A percentile compares a stretch with the other conserved stretches of the same genome.
Conservation (phyloP, 2,797 vertebrate species). For the Halcyon leucocephala region DNA sequence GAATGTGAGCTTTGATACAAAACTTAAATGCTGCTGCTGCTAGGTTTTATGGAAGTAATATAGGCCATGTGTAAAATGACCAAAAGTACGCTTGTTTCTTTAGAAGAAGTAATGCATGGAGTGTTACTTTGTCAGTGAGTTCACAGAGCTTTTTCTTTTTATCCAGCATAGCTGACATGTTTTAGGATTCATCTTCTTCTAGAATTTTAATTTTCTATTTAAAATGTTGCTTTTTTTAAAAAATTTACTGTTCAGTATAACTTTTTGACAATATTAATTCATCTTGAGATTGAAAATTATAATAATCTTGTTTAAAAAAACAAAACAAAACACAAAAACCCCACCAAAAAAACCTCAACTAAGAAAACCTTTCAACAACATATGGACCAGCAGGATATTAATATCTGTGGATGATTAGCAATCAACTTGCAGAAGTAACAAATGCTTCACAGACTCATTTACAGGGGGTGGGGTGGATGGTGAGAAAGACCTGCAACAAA, state of each 20-base stretch:
- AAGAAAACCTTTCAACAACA: neutral
- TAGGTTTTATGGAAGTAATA: neutral
- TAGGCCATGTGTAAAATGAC: neutral
- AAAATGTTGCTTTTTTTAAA: neutral
- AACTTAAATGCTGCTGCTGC: neutral
- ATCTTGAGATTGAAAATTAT: neutral
- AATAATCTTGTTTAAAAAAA: neutral
- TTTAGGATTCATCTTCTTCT: neutral
- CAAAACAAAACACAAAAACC: neutral
- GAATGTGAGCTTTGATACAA: neutral
- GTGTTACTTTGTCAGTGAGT: neutral
- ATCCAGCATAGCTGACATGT: neutral
- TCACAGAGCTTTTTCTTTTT: neutral
- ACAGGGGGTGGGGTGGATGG: no score
- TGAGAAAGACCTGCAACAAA: neutral
- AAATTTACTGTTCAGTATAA: neutral
- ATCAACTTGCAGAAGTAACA: conserved; percentile 1
- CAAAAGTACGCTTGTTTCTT: neutral
- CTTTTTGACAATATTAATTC: neutral
- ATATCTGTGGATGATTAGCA: conserved; percentile 16
- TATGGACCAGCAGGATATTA: conserved; percentile 3
- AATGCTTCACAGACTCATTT: neutral
- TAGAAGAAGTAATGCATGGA: neutral
- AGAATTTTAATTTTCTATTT: conserved; percentile 2
- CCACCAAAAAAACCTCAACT: neutral